Evolutionary conservation across 2,888 invertebrate species (phyloP).

Genomic region (Parapristionchus giblindavisi): DNA sequence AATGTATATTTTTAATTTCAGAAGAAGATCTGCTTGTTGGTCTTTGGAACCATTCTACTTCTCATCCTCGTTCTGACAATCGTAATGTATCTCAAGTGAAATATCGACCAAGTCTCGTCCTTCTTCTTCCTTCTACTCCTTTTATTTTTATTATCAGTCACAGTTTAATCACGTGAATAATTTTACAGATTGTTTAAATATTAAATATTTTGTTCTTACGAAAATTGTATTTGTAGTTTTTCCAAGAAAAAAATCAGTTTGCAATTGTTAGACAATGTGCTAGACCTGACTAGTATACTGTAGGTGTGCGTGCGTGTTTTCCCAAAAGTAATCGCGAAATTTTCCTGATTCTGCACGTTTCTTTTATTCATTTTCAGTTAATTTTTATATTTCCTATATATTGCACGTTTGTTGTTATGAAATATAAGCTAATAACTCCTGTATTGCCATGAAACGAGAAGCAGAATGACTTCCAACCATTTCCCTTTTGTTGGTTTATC

Average conservation of each 20-base stretch:
- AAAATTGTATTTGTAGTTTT: too few species aligned
- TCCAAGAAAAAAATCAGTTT: background rate
- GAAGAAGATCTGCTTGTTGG: conserved; percentile 59
- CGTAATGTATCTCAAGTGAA: conserved; percentile 34
- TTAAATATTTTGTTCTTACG: background rate
- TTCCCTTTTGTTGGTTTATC: too few species aligned
- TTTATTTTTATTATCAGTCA: too few species aligned
- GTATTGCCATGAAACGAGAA: too few species aligned
- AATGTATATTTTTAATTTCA: conserved; percentile 42
- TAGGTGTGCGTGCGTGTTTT: conserved; percentile 5
- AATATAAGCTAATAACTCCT: too few species aligned
- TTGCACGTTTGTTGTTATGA: too few species aligned
- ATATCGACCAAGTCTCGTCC: too few species aligned
- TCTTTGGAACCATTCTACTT: conserved; percentile 47
- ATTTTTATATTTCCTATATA: too few species aligned
- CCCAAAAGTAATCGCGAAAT: background rate
- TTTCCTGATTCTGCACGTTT: conserved; percentile 21
- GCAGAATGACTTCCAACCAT: too few species aligned
- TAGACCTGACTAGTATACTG: background rate
- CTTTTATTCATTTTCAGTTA: background rate
- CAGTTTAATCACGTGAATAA: background rate
- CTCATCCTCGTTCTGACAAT: conserved; percentile 47
- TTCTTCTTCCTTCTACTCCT: too few species aligned
- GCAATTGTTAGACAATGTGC: background rate
- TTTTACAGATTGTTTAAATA: background rate